A percentile compares a stretch with the other conserved stretches of the same genome.
Evolutionary conservation across 2,888 invertebrate species (phyloP).

Genomic region (Stegophylla sp.): DNA sequence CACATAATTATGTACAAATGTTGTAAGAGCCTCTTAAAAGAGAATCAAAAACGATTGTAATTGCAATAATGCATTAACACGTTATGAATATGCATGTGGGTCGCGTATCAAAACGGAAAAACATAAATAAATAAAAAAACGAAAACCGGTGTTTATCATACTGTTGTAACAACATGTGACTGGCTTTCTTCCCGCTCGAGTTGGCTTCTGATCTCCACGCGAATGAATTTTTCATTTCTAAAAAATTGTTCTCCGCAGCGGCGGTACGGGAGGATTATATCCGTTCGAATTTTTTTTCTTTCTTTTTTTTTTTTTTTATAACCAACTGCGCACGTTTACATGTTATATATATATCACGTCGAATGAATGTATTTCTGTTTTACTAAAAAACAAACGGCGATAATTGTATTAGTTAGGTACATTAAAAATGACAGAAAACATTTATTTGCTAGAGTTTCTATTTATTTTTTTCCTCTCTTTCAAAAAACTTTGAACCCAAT

Average conservation of each 20-base stretch:
- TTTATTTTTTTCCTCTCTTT: no score
- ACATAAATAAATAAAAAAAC: not conserved
- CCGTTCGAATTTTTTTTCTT: not conserved
- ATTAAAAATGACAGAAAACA: no score
- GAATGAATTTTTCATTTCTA: conserved; percentile 18
- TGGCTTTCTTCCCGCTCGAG: not conserved
- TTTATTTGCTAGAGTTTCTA: no score
- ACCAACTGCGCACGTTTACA: not conserved
- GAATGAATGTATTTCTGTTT: no score
- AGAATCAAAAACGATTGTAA: not conserved
- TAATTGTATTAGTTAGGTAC: no score
- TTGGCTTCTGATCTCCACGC: not conserved
- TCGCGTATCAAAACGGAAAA: not conserved
- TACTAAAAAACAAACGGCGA: no score
- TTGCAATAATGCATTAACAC: not conserved
- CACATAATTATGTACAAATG: no score
- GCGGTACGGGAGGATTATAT: not conserved
- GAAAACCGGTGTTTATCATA: not conserved
- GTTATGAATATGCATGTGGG: not conserved
- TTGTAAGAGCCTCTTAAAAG: no score
- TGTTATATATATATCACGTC: no score
- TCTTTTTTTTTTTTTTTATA: not conserved
- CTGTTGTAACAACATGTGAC: not conserved
- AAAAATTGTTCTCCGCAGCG: not conserved
- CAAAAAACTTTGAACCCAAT: no score